phyloP scores from a whole-genome alignment of 1,140 invertebrate genomes.

The Drosophila willistoni region DNA sequence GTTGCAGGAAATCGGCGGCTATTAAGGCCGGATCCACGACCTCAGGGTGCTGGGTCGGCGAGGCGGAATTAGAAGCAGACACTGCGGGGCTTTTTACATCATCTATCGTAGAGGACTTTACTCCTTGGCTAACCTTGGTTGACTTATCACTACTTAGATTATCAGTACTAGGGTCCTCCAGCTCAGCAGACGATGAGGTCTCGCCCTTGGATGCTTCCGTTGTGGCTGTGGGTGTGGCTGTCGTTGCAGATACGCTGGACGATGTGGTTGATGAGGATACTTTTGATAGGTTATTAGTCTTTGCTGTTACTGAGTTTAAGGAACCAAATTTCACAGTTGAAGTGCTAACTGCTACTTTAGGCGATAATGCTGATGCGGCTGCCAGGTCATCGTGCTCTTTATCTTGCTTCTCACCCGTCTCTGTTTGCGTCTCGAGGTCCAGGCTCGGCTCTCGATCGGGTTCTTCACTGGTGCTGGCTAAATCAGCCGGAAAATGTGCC shows the following conservation, averaged over 20 bases:
- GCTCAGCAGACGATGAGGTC: constrained; percentile 71
- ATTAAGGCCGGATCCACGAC: constrained; percentile 25
- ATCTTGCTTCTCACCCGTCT: constrained; percentile 11
- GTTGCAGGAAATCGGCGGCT: constrained; percentile 64
- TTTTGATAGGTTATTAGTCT: constrained; percentile 70
- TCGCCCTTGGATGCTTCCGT: constrained; percentile 61
- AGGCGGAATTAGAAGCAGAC: constrained; percentile 5
- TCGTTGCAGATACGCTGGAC: constrained; percentile 47
- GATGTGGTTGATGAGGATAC: constrained; percentile 34
- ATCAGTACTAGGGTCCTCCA: constrained; percentile 82
- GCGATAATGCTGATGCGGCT: constrained; percentile 34
- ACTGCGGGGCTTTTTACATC: constrained; percentile 27
- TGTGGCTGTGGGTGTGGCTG: constrained; percentile 51
- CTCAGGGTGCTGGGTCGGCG: constrained; percentile 33
- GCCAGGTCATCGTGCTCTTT: constrained; percentile 15
- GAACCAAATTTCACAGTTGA: constrained; percentile 67
- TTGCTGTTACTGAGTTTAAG: constrained; percentile 73
- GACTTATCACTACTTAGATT: constrained; percentile 77
- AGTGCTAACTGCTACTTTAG: constrained; percentile 41
- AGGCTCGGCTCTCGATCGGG: background rate
- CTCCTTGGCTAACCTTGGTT: constrained; percentile 34
- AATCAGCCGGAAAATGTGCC: constrained; percentile 8
- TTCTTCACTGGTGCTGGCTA: constrained; percentile 4
- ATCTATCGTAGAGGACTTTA: constrained; percentile 26
- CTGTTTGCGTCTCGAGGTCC: background rate